Percentiles rank a stretch among this genome's conserved stretches.
phyloP scores from a whole-genome alignment of 2,113 vertebrate species.

The Prionailurus viverrinus region DNA sequence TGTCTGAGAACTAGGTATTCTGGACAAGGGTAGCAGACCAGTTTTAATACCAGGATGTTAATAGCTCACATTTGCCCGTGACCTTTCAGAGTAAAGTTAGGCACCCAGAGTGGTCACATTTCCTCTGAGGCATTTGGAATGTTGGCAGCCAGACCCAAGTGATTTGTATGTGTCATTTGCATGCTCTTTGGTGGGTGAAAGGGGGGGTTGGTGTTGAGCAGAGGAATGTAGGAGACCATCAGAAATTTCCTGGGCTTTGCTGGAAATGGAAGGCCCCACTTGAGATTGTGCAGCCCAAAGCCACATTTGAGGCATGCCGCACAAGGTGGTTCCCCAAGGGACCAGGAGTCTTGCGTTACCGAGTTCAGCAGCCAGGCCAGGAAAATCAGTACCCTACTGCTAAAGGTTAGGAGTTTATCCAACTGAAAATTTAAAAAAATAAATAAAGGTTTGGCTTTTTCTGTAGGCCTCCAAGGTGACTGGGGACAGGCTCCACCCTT shows the following conservation, averaged over 20 bases:
- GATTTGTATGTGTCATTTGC: slow-evolving; percentile 3
- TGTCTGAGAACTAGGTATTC: slow-evolving; percentile 71
- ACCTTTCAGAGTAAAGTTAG: slow-evolving; percentile 42
- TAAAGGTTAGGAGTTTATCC: slow-evolving; percentile 87
- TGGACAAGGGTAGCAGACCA: slow-evolving; percentile 36
- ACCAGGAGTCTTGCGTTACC: slow-evolving; percentile 76
- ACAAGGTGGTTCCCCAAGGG: not conserved
- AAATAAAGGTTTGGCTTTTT: slow-evolving; percentile 81
- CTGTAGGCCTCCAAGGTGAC: slow-evolving; percentile 74
- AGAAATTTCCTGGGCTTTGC: slow-evolving; percentile 87
- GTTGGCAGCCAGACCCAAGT: slow-evolving; percentile 46
- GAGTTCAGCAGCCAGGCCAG: slow-evolving; percentile 84
- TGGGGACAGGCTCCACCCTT: slow-evolving; percentile 42
- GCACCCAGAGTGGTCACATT: slow-evolving; percentile 70
- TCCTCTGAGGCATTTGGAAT: slow-evolving; percentile 77
- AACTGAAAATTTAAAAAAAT: slow-evolving; percentile 78
- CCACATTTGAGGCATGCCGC: slow-evolving; percentile 77
- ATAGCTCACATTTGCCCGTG: slow-evolving; percentile 41
- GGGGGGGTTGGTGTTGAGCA: not conserved
- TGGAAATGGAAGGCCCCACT: slow-evolving; percentile 81
- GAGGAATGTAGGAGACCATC: slow-evolving; percentile 62
- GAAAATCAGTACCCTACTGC: slow-evolving; percentile 88
- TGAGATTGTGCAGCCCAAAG: slow-evolving; percentile 82
- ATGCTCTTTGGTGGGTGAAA: slow-evolving; percentile 22
- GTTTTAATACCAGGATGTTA: slow-evolving; percentile 61